Evolutionary conservation across 2,888 invertebrate species (phyloP), one percentile per base, ranked within the genome.

Genomic region (Polydrusus tereticollis): DNA sequence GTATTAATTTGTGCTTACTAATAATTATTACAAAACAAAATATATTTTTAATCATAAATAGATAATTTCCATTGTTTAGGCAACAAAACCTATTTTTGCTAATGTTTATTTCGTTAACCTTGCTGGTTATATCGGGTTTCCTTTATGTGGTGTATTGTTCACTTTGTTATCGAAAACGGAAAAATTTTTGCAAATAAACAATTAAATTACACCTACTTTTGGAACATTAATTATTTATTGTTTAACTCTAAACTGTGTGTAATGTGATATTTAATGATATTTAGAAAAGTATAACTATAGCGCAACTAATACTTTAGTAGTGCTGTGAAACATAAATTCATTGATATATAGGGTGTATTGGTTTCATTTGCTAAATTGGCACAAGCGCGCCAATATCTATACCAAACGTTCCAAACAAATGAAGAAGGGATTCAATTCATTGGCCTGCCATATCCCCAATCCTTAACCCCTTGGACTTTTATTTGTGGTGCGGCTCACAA

Each of bases 131-230:
- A 55, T 55, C 52, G 29, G 29, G 52, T 29, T 55, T 55, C 52
- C 29, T 55, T 55, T 29, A 55, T 55, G 52, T 55, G 52, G 52
- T 29, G 26, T 29, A 23, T 52, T 26, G 52, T 52, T 29, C 14
- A 16, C 29, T 55, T 59, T 16, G 41, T 59, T 59, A 59, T 59
- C 59, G 26, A 59, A 59, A 59, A 41, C 59, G 59, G 59, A 59
- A 59, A 59, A 59, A 43, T 59, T 58, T 57, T 59, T 26, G 43
- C 59, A 59, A 59, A 59, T 43, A 59, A 41, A 41, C 43, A 41
- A 41, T 57, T 10, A 16, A n/a, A 20, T 58, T 36, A 58, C 59
- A 59, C 59, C 59, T 55, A 29, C 29, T 52, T 59, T 55, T 33
- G 29, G 16, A 14, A 29, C 18, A 16, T 55, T 55, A 18, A 29